Evolutionary conservation across 2,113 vertebrate species (phyloP).

Genomic region (Gymnocephalus cernua): DNA sequence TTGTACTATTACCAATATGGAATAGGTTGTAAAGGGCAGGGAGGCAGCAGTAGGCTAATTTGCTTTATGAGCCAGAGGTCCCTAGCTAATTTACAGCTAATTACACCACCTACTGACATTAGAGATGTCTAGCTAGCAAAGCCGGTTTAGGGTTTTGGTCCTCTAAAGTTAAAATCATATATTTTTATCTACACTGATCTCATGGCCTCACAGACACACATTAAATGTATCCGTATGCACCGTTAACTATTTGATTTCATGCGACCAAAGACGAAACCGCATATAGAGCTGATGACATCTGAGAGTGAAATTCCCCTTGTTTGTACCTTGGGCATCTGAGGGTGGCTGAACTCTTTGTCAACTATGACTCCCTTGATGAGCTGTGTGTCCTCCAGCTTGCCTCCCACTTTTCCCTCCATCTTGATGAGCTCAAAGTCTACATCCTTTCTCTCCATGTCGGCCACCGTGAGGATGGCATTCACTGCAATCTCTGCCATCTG

Average conservation of each 20-base stretch:
- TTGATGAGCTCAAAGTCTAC: constrained; percentile 99
- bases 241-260: background rate
- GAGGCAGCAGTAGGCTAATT: too few relatives aligned
- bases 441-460: constrained; percentile 96
- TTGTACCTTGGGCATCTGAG: constrained; percentile 97
- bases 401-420: constrained; percentile 98
- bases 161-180: too few relatives aligned
- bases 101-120: too few relatives aligned
- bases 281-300: background rate
- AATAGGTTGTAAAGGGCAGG: too few relatives aligned
- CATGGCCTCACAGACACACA: background rate
- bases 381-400: constrained; percentile 96
- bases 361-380: constrained; percentile 96
- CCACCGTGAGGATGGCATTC: constrained; percentile 94
- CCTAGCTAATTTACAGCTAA: too few relatives aligned
- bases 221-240: background rate
- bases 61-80: too few relatives aligned
- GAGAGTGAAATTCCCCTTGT: background rate
- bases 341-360: constrained; percentile 99
- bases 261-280: background rate
- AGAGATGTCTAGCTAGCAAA: too few relatives aligned
- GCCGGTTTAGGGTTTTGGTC: too few relatives aligned
- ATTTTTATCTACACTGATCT: too few relatives aligned
- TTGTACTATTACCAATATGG: too few relatives aligned
- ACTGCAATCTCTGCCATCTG: constrained; percentile 99